Percentiles rank a stretch among this genome's conserved stretches.
These are phyloP conservation scores for Synergus gifuensis DNA, from an alignment of 2,888 invertebrate genomes.

Conservation along the genomic window DNA sequence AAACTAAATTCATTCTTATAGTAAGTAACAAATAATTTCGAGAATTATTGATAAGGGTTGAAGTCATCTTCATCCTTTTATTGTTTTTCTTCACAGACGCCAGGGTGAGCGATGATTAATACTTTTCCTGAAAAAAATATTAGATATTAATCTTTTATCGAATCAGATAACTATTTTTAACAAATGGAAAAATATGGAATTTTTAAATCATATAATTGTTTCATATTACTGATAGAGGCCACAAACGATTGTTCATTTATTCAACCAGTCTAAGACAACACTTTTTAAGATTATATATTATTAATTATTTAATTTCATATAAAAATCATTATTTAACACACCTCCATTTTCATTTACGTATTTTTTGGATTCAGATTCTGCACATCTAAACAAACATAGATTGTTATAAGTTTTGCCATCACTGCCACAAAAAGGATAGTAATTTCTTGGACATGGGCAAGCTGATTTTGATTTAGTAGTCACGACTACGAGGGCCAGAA, in stretches of 20 bases:
- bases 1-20: too few relatives aligned
- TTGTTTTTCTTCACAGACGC: neutral
- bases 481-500: neutral
- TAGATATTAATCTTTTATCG: neutral
- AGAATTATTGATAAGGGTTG: neutral
- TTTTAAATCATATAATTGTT: too few relatives aligned
- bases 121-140: neutral
- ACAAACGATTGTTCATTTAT: too few relatives aligned
- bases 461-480: neutral
- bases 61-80: neutral
- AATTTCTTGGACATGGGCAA: conserved; percentile 22
- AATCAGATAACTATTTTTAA: neutral
- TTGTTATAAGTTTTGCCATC: conserved; percentile 14
- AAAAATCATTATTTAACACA: neutral
- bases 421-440: neutral
- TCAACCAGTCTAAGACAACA: too few relatives aligned
- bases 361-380: neutral
- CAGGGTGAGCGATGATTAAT: neutral
- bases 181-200: too few relatives aligned
- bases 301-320: too few relatives aligned
- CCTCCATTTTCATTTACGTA: neutral
- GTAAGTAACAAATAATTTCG: neutral
- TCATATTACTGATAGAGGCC: too few relatives aligned
- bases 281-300: too few relatives aligned
- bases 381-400: neutral